phyloP scores from a whole-genome alignment of 2,113 vertebrate species.

The Dasypus novemcinctus region DNA sequence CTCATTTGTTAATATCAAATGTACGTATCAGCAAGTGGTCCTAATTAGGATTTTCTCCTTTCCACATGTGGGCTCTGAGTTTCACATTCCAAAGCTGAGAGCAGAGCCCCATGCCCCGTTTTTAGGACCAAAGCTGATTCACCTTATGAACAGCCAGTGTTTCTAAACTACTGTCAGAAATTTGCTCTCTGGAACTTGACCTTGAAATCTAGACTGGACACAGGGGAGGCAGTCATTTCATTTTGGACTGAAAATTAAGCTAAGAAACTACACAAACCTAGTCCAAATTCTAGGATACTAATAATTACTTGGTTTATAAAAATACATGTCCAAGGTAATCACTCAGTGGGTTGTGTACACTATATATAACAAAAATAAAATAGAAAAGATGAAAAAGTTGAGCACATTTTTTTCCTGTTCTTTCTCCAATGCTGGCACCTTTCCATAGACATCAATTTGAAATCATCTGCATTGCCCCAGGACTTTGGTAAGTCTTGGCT shows the following conservation, averaged over 20 bases:
- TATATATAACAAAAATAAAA: constrained; percentile 76
- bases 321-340: constrained; percentile 73
- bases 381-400: constrained; percentile 67
- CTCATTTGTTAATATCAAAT: too few species aligned
- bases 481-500: not conserved
- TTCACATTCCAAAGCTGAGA: not conserved
- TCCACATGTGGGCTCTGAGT: not conserved
- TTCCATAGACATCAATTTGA: not conserved
- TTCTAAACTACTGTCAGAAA: not conserved
- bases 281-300: constrained; percentile 59
- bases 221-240: not conserved
- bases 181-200: constrained; percentile 37
- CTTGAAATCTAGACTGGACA: constrained; percentile 24
- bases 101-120: not conserved
- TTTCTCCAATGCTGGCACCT: constrained; percentile 12
- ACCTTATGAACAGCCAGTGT: not conserved
- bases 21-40: too few species aligned
- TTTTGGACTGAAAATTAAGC: constrained; percentile 42
- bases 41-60: not conserved
- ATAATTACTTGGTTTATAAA: constrained; percentile 65
- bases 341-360: constrained; percentile 65
- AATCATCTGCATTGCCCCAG: not conserved
- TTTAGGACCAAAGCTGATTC: not conserved
- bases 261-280: constrained; percentile 52
- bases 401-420: constrained; percentile 47